Evolutionary conservation across 2,797 vertebrate genomes (phyloP).

Genomic region (Notolepis coatsorum): DNA sequence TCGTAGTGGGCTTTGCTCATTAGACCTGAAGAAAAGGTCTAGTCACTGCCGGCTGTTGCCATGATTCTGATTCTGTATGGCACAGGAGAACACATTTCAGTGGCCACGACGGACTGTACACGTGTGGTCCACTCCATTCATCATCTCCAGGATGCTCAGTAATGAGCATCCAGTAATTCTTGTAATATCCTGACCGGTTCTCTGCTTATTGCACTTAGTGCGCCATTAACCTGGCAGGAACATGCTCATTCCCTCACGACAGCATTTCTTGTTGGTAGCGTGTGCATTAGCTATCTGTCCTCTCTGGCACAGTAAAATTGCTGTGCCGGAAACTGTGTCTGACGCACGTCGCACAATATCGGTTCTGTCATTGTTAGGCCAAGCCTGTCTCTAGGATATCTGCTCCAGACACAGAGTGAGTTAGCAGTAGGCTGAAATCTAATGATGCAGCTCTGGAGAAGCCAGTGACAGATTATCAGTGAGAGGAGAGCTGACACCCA

Average conservation of each 20-base stretch:
- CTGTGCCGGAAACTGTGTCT: constrained; percentile 16
- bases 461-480: background rate
- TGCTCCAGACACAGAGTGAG: constrained; percentile 5
- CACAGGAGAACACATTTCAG: constrained; percentile 6
- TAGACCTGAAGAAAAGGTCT: constrained; percentile 40
- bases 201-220: constrained; percentile 21
- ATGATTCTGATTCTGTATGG: constrained; percentile 11
- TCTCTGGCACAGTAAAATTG: constrained; percentile 19
- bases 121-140: constrained; percentile 15
- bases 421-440: background rate
- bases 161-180: constrained; percentile 31
- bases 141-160: constrained; percentile 11
- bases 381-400: constrained; percentile 6
- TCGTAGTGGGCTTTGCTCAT: constrained; percentile 39
- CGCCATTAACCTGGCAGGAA: background rate
- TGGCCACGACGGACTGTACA: background rate
- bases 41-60: constrained; percentile 25
- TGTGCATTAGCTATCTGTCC: background rate
- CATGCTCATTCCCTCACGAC: background rate
- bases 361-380: constrained; percentile 13
- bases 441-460: background rate
- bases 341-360: constrained; percentile 25
- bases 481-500: constrained; percentile 20
- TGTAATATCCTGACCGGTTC: constrained; percentile 17
- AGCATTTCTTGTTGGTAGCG: constrained; percentile 15